Base-by-base conservation (phyloP, 2,113 vertebrate genomes). In the Oncorhynchus masou region DNA sequence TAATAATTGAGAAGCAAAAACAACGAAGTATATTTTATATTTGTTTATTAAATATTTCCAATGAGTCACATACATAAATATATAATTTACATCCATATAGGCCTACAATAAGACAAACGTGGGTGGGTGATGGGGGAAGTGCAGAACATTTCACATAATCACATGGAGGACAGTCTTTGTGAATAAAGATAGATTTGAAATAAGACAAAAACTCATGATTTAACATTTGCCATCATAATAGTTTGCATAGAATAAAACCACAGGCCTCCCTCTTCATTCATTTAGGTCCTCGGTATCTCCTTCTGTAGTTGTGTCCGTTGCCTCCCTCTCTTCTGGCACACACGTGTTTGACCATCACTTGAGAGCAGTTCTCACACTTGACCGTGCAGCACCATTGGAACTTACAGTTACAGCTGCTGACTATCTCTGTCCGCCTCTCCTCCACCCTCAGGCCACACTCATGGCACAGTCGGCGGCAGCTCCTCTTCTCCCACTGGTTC, bases 361-460 rank as follows among this genome's bases (percentile, higher is more conserved):
- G 93, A 13, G 91, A 90, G 84, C 98, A 99, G 84, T 96, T 94
- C 22, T 97, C 95, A 59, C 98, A 99, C 71, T 94, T 93, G 79
- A 99, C 98, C 0, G 91, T 95, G 85, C 98, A 99, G 89, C 98
- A 99, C 98, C 98, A 99, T 79, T 96, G 95, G 90, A 99, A 99
- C 74, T 92, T 97, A 91, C 98, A 99, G 90, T 99, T 96, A 89
- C 98, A 99, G 90, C 96, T 98, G 87, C 91, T 92, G 76, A 93
- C 88, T 1, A 94, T 92, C 86, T 98, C 95, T 0, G 88, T 90
- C 85, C 93, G 93, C 72, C 84, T 92, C 87, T 97, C 95, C 74
- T 98, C 95, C 64, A 97, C 95, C 0, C 88, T 88, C 64, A 98
- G 92, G 0, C 96, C 96, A 0, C 98, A 99, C 22, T 99, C 96